Base-by-base conservation (phyloP, 2,797 vertebrate species). In the Enteromius thamalakanensis region DNA sequence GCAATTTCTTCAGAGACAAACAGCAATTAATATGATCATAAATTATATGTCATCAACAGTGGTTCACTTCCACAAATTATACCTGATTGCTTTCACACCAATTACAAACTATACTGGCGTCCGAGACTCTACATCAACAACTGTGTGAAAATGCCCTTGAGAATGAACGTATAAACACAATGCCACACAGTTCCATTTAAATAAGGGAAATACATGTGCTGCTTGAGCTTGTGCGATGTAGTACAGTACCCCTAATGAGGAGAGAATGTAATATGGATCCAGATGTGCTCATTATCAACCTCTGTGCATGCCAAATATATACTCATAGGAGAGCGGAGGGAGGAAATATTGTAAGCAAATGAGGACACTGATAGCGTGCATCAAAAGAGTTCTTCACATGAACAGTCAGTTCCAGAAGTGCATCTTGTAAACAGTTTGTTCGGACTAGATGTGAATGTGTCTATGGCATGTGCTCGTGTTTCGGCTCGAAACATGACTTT, bases 221-320 rank as follows among this genome's bases (percentile, higher is more conserved):
- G 32, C 11, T 53, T 34, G 26, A 26, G 37, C 45, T 49, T 34
- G 29, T 67, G 23, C 1, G 6, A 26, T 58, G 26, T 69, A 69
- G 11, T 47, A 42, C 74, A 40, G 42, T 65, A 58, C 14, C 69
- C 3, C 7, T 82, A 76, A 42, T 76, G 47, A 82, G 71, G 17
- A 75, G 45, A 55, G 15, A 76, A 75, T 53, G 49, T 58, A 32
- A 53, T 58, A 21, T 47, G 14, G n/a, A 49, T 75, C 55, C 60
- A 82, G 76, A 75, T 68, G 80, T 74, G 76, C 62, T 82, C 62
- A 69, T 83, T 79, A 62, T 75, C 40, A 74, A 29, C 23, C 34
- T 68, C 17, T 55, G 17, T 47, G 23, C 23, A 55, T 70, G 64
- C 65, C 83, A 70, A 71, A 70, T 65, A 34, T 60, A 60, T 34